Conservation (phyloP, 1,140 invertebrate species). For the Chrysopa pallens region DNA sequence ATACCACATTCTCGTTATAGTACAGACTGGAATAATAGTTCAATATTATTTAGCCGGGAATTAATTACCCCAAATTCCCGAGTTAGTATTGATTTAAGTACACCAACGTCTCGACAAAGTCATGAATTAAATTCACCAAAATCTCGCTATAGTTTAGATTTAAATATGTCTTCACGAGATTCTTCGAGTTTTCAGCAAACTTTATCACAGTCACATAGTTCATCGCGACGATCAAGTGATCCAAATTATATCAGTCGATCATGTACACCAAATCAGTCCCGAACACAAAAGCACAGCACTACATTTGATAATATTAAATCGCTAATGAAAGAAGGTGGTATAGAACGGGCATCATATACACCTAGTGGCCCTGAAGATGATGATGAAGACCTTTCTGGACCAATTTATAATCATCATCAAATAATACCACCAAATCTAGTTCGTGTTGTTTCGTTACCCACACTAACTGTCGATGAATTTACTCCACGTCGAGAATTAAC, state of each 20-base stretch:
- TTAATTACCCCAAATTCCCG: constrained; percentile 36
- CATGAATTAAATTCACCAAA: constrained; percentile 36
- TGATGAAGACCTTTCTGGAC: constrained; percentile 19
- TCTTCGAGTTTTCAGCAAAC: constrained; percentile 7
- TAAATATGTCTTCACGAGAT: constrained; percentile 28
- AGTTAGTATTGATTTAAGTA: constrained; percentile 37
- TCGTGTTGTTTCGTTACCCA: constrained; percentile 44
- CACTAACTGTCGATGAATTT: constrained; percentile 31
- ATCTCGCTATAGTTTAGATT: constrained; percentile 34
- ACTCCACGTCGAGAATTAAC: constrained; percentile 26
- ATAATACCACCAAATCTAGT: constrained; percentile 37
- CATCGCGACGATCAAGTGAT: constrained; percentile 13
- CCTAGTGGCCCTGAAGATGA: constrained; percentile 28
- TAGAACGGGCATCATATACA: constrained; percentile 20
- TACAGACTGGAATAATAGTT: constrained; percentile 29
- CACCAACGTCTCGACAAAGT: constrained; percentile 27
- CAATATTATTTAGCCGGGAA: constrained; percentile 26
- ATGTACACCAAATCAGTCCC: constrained; percentile 20
- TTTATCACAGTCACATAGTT: constrained; percentile 21
- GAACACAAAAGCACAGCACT: constrained; percentile 50
- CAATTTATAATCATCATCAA: constrained; percentile 2
- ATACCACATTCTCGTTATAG: constrained; percentile 33
- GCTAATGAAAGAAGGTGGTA: constrained; percentile 45
- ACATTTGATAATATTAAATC: constrained; percentile 66
- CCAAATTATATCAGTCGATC: constrained; percentile 12